Evolutionary conservation across 2,113 vertebrate genomes (phyloP).

Genomic region (Enhydra lutris): DNA sequence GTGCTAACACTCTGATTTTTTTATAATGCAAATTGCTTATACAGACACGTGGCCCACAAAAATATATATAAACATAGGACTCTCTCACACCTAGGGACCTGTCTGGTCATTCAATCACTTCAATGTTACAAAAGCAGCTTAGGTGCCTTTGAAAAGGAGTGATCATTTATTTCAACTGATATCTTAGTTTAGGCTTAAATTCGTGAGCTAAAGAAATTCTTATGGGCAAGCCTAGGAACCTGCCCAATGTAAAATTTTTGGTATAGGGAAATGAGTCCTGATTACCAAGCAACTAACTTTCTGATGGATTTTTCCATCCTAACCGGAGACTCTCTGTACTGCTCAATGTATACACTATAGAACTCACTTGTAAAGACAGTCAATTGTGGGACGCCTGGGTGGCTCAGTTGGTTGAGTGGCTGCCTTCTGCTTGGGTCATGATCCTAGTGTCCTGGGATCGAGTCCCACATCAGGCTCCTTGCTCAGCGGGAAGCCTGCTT

Average conservation of each 20-base stretch:
- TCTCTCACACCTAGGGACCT: not conserved
- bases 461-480: too few relatives aligned
- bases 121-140: not conserved
- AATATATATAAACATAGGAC: not conserved
- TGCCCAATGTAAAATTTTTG: not conserved
- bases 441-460: too few relatives aligned
- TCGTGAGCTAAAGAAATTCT: not conserved
- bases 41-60: not conserved
- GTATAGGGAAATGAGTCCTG: not conserved
- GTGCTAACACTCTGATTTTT: not conserved
- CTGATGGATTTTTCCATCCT: not conserved
- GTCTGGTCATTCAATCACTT: not conserved
- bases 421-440: too few relatives aligned
- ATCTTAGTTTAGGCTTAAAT: not conserved
- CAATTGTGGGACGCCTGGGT: too few relatives aligned
- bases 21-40: not conserved
- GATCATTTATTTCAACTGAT: slow-evolving; percentile 9
- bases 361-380: not conserved
- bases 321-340: not conserved
- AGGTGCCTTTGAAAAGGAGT: not conserved
- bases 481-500: too few relatives aligned
- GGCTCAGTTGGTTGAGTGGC: too few relatives aligned
- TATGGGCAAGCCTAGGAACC: not conserved
- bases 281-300: not conserved
- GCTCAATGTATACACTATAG: not conserved